These are phyloP conservation scores for Trichogramma evanescens DNA, from an alignment of 2,888 invertebrate genomes.

Conservation along the genomic window DNA sequence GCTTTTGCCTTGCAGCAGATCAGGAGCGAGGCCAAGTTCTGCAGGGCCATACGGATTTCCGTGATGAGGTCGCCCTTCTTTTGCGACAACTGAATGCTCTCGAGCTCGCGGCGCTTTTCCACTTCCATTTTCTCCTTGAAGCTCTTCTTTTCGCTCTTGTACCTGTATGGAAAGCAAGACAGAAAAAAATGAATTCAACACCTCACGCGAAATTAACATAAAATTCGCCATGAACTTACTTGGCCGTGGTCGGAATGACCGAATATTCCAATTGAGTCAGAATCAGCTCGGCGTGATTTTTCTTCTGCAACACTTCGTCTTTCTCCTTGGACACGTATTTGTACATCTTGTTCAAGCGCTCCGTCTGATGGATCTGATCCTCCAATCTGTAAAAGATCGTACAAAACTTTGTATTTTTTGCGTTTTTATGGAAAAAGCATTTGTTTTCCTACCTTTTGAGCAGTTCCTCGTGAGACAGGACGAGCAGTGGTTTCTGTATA, in stretches of 20 bases:
- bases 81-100: conserved; percentile 46
- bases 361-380: conserved; percentile 52
- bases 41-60: conserved; percentile 54
- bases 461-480: conserved; percentile 46
- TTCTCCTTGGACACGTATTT: conserved; percentile 48
- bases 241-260: conserved; percentile 32
- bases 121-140: conserved; percentile 48
- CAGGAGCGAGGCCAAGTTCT: conserved; percentile 54
- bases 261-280: conserved; percentile 51
- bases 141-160: conserved; percentile 49
- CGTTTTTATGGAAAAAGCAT: background rate
- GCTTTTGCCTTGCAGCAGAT: conserved; percentile 34
- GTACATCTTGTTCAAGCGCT: conserved; percentile 49
- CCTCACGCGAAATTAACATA: background rate
- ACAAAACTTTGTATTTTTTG: background rate
- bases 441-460: conserved; percentile 43
- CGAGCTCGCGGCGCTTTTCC: conserved; percentile 47
- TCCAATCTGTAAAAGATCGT: conserved; percentile 44
- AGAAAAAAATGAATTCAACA: background rate
- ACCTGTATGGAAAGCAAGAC: conserved; percentile 41
- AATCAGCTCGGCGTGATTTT: conserved; percentile 51
- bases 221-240: conserved; percentile 27
- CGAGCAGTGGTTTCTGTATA: conserved; percentile 44
- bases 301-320: conserved; percentile 49
- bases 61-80: conserved; percentile 52